Base-by-base conservation (phyloP, 2,113 vertebrate species). In the Sinocyclocheilus grahami region DNA sequence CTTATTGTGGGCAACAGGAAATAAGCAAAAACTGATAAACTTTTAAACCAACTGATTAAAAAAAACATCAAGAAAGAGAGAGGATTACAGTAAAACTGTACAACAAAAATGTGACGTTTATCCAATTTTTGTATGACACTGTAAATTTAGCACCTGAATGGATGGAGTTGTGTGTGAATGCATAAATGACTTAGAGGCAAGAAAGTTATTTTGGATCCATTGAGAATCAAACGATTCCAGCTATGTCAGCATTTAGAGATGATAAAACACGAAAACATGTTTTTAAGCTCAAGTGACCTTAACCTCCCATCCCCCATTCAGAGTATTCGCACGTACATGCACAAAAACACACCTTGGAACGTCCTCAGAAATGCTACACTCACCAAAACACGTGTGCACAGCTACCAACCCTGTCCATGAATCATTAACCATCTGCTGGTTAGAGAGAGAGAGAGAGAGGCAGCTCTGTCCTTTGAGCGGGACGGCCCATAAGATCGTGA, bases 341-440 rank as follows among this genome's bases (percentile, higher is more conserved):
- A 42, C 65, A 80, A 72, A 86, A 83, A 89, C 60, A 87, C 86
- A 71, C 78, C 87, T 85, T 83, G 86, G 86, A 90, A 91, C 62
- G 85, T 91, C 89, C 90, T 69, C 20, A 85, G 90, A 65, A 87
- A 90, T 42, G 85, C 87, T 90, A 89, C 89, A 89, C 91, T 93
- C 79, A 89, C 91, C 88, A 37, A 37, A 92, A 89, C 91, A 90
- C 90, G 90, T 92, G 91, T 86, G 58, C 92, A 89, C 55, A 53
- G 85, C 80, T 80, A 84, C 87, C 89, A 88, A 71, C 85, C 88
- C 89, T 39, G 86, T 76, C 89, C 88, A 93, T 93, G 92, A 94
- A 94, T 94, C 92, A 95, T 94, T 94, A 94, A 94, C 93, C 92
- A 88, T 93, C 92, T 94, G 92, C 91, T 91, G 89, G 87, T 84